Evolutionary conservation across 2,888 invertebrate species (phyloP), one percentile per base, ranked within the genome.

Genomic region (Yponomeuta cagnagella): DNA sequence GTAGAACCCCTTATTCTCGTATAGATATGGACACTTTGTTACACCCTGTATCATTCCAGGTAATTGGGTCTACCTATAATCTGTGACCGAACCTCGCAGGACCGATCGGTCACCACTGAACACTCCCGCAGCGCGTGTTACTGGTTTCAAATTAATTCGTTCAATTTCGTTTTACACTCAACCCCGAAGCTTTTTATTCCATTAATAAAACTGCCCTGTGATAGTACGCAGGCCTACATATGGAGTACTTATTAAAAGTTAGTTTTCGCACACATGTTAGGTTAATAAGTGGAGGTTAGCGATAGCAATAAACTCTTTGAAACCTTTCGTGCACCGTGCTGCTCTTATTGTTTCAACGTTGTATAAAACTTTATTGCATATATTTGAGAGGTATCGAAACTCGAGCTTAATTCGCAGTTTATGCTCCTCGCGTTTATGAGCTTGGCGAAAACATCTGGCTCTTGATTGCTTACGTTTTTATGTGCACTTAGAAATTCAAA

Each of bases 401-500:
- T 86, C 82, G 76, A 83, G 82, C 83, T 87, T 89, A 87, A 89
- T 89, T 88, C 87, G 79, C 87, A 87, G 86, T 88, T 88, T 86
- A 85, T 87, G 85, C 85, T 84, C 82, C 83, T 85, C 81, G 72
- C 80, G 84, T 89, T 89, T 89, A 89, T 87, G 86, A 82, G 83
- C 81, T 82, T 79, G 79, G 86, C 82, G 84, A 88, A 86, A 89
- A 87, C 89, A 90, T 85, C 88, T 88, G 88, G 88, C 84, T 77
- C 79, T 82, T 89, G 89, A 88, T 90, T 89, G 88, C 85, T 86
- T 82, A 84, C 86, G 85, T 88, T 89, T 88, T 89, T 89, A 90
- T 87, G 87, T 82, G 86, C 86, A 87, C 87, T 88, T 86, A 83
- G 83, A 82, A 85, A 85, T 86, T 83, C 78, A 70, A 71, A 70